A percentile compares a stretch with the other conserved stretches of the same genome.
These are phyloP conservation scores for Leptopilina clavipes DNA, from an alignment of 1,140 invertebrate species.

Conservation along the genomic window DNA sequence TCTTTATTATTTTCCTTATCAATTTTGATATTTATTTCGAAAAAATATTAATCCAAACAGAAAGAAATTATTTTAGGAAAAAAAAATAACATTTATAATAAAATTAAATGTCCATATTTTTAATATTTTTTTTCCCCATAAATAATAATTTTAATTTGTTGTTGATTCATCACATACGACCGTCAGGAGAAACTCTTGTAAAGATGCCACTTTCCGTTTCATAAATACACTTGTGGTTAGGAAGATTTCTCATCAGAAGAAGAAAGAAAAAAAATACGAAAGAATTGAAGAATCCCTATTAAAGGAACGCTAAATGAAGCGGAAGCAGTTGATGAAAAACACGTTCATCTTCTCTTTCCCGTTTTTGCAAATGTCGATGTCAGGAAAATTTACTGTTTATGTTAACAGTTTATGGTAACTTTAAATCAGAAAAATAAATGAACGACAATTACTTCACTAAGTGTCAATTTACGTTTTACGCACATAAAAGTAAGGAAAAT, in stretches of 20 bases:
- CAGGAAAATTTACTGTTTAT: background rate
- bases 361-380: background rate
- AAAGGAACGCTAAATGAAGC: background rate
- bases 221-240: slow-evolving; percentile 9
- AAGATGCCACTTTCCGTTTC: slow-evolving; percentile 54
- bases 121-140: background rate
- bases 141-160: background rate
- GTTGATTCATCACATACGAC: slow-evolving; percentile 36
- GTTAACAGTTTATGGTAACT: background rate
- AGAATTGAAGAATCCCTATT: slow-evolving; percentile 19
- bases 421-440: slow-evolving; percentile 12
- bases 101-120: no score
- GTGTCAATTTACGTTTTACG: slow-evolving; percentile 10
- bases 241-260: background rate
- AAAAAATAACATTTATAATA: no score
- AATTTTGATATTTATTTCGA: no score
- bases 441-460: background rate
- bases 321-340: background rate
- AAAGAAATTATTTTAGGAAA: no score
- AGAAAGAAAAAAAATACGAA: slow-evolving; percentile 32
- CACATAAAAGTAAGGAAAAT: background rate
- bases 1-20: no score
- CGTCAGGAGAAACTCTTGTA: slow-evolving; percentile 48
- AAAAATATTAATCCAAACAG: no score
- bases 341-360: background rate